Evolutionary conservation across 2,888 invertebrate species (phyloP).

Genomic region (Caenorhabditis zanzibari): DNA sequence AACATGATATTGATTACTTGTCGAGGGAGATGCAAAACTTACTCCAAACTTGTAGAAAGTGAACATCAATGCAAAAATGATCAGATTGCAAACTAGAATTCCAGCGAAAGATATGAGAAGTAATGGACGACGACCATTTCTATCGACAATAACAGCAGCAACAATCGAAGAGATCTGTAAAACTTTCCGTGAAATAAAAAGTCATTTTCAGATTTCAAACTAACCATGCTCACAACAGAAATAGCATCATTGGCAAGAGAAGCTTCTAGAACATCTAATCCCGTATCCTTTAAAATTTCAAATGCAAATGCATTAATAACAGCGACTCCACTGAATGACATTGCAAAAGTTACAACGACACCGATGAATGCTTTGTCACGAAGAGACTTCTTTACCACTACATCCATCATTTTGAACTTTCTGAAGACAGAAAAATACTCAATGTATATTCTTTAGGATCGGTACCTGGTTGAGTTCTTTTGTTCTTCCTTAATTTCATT

Average conservation of each 20-base stretch:
- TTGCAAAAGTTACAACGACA: conserved; percentile 74
- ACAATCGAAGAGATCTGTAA: conserved; percentile 71
- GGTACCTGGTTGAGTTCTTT: conserved; percentile 54
- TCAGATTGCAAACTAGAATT: conserved; percentile 69
- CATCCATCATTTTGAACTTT: conserved; percentile 70
- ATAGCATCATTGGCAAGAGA: conserved; percentile 78
- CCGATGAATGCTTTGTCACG: conserved; percentile 70
- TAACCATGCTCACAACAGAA: conserved; percentile 74
- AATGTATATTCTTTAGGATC: background rate
- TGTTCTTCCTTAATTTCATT: conserved; percentile 69
- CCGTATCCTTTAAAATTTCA: conserved; percentile 76
- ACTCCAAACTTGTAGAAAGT: conserved; percentile 70
- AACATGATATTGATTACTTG: background rate
- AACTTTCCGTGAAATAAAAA: background rate
- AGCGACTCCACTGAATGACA: conserved; percentile 79
- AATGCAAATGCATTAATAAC: conserved; percentile 81
- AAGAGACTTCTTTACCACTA: conserved; percentile 63
- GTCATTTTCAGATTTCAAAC: background rate
- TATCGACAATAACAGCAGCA: conserved; percentile 76
- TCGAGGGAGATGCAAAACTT: background rate
- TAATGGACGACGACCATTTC: conserved; percentile 77
- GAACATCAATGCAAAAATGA: conserved; percentile 71
- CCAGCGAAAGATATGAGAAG: conserved; percentile 71
- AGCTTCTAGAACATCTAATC: conserved; percentile 70
- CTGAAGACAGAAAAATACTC: conserved; percentile 13